phyloP scores from a whole-genome alignment of 2,888 invertebrate genomes.

The Nemoura dubitans region DNA sequence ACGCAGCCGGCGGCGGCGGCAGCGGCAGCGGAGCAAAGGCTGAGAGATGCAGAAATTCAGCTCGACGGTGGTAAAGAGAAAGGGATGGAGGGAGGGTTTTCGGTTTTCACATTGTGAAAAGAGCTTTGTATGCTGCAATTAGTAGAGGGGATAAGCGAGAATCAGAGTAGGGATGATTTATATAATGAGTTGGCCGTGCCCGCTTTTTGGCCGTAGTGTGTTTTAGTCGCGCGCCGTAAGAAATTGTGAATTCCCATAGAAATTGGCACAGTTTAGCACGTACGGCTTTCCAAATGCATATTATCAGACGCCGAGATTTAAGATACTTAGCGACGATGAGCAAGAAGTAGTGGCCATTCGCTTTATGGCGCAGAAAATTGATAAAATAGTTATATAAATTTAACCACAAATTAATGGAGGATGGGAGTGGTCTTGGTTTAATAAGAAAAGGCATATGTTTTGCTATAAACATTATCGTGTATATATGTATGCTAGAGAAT shows the following conservation, averaged over 20 bases:
- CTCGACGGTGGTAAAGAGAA: neutral
- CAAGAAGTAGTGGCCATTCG: neutral
- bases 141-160: conserved; percentile 28
- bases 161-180: conserved; percentile 43
- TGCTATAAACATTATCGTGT: neutral
- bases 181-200: conserved; percentile 44
- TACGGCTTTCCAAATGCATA: conserved; percentile 23
- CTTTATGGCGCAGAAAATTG: conserved; percentile 32
- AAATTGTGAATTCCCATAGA: conserved; percentile 31
- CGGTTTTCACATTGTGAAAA: conserved; percentile 42
- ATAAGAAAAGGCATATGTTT: neutral
- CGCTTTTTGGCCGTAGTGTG: conserved; percentile 27
- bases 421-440: neutral
- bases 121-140: conserved; percentile 40
- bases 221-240: neutral
- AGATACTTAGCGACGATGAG: neutral
- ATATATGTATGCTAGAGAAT: neutral
- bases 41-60: conserved; percentile 46
- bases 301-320: neutral
- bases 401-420: neutral
- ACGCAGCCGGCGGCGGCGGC: conserved; percentile 13
- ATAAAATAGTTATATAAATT: neutral
- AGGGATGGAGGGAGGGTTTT: conserved; percentile 31
- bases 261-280: conserved; percentile 36
- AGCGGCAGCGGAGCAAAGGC: conserved; percentile 17